phyloP scores from a whole-genome alignment of 2,113 vertebrate genomes.

The Phycodurus eques region DNA sequence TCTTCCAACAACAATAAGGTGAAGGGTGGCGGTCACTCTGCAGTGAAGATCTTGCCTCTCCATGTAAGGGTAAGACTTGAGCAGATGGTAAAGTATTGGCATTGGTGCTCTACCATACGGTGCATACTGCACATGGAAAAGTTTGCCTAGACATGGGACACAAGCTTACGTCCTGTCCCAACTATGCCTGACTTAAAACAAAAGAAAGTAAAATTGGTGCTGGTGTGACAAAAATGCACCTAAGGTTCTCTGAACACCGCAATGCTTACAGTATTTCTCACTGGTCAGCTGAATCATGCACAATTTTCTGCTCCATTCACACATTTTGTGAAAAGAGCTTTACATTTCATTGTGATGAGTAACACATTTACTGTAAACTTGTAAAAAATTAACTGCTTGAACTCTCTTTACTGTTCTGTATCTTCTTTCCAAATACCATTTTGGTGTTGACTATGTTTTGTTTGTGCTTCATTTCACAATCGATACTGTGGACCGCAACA shows the following conservation, averaged over 20 bases:
- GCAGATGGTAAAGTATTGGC: conserved; percentile 79
- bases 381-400: no score
- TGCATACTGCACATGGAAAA: conserved; percentile 69
- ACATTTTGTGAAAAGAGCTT: no score
- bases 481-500: no score
- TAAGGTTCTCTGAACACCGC: not conserved
- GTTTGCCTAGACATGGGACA: conserved; percentile 64
- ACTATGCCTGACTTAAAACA: conserved; percentile 60
- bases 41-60: conserved; percentile 56
- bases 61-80: conserved; percentile 55
- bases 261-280: not conserved
- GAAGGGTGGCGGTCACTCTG: conserved; percentile 50
- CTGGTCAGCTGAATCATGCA: not conserved
- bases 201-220: not conserved
- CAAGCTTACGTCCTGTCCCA: conserved; percentile 48
- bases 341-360: no score
- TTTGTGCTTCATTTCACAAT: no score
- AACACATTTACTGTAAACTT: no score
- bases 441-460: no score
- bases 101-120: conserved; percentile 65
- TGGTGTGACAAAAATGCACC: not conserved
- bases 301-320: not conserved
- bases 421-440: no score
- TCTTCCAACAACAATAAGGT: conserved; percentile 26
- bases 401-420: no score